These are phyloP conservation scores for Echeneis naucrates DNA, from an alignment of 2,797 vertebrate genomes.

Conservation along the genomic window DNA sequence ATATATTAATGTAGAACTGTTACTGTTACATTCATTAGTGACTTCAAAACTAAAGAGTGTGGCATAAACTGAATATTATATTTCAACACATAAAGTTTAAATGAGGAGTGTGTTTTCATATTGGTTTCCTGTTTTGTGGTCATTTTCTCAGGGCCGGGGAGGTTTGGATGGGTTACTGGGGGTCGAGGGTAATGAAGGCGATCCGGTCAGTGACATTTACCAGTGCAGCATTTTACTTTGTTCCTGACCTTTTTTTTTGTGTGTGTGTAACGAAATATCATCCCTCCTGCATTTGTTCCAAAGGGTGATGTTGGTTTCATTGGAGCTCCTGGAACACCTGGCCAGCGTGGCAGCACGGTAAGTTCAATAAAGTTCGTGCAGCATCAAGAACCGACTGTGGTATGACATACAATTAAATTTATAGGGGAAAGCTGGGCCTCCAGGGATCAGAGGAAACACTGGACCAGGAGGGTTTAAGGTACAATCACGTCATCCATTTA, in stretches of 20 bases:
- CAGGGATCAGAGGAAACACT: conserved; percentile 71
- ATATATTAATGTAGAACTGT: not conserved
- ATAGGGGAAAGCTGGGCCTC: conserved; percentile 76
- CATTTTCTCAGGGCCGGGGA: conserved; percentile 70
- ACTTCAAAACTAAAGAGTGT: not conserved
- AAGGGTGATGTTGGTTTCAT: conserved; percentile 78
- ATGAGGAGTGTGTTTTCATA: not conserved
- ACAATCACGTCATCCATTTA: not conserved
- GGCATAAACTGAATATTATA: not conserved
- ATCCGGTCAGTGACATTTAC: conserved; percentile 74
- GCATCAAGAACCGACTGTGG: not conserved
- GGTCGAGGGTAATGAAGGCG: conserved; percentile 84
- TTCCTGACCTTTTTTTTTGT: not conserved
- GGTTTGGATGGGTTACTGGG: conserved; percentile 85
- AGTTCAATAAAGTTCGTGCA: conserved; percentile 20
- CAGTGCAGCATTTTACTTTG: not conserved
- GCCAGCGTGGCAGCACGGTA: conserved; percentile 76
- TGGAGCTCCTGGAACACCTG: conserved; percentile 73
- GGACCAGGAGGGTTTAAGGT: conserved; percentile 80
- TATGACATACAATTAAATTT: conserved; percentile 18
- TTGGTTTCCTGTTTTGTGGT: conserved; percentile 26
- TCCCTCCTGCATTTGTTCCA: conserved; percentile 2
- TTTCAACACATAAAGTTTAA: not conserved
- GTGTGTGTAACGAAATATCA: too few species aligned
- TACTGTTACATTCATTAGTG: not conserved